Percentiles rank a stretch among this genome's conserved stretches.
Evolutionary conservation across 2,797 vertebrate genomes (phyloP).

Genomic region (Mus spretus): DNA sequence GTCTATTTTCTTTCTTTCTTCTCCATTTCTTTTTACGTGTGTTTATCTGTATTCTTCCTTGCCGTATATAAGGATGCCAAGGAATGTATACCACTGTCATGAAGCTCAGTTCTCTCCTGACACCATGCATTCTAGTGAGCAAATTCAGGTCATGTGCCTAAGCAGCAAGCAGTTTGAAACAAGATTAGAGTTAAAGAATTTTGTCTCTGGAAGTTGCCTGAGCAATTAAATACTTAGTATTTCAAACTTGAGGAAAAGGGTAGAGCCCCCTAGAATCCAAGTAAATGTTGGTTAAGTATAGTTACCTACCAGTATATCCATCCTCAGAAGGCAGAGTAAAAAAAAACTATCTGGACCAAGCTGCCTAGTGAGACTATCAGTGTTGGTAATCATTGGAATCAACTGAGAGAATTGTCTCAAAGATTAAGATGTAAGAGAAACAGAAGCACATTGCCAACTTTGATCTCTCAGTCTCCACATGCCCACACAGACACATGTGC

Average conservation of each 20-base stretch:
- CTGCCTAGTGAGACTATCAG: not conserved
- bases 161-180: not conserved
- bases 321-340: not conserved
- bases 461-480: not conserved
- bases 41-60: no score
- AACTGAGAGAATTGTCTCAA: not conserved
- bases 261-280: no score
- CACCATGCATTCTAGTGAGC: not conserved
- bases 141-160: no score
- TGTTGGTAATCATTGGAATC: not conserved
- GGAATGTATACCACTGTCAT: not conserved
- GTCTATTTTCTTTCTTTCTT: not conserved
- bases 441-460: no score
- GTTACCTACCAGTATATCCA: not conserved
- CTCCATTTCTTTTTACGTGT: not conserved
- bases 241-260: not conserved
- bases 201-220: rapidly evolving
- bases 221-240: no score
- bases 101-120: no score
- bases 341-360: rapidly evolving
- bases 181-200: not conserved
- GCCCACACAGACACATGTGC: not conserved
- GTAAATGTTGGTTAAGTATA: no score
- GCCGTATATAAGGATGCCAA: not conserved
- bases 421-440: not conserved